Evolutionary conservation across 2,113 vertebrate species (phyloP).

Genomic region (Mixornis gularis): DNA sequence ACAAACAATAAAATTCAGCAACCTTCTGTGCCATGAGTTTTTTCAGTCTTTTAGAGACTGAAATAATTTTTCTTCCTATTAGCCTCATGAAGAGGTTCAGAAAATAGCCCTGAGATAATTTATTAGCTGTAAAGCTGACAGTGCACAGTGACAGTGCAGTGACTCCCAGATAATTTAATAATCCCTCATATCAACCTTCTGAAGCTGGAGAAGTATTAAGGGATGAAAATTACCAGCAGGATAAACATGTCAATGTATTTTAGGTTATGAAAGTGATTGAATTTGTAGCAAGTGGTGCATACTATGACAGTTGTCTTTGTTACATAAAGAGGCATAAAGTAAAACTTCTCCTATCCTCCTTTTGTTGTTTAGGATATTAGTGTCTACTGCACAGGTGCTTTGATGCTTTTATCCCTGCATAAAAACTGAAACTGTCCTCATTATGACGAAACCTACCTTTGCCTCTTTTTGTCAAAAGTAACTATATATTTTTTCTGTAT

Average conservation of each 20-base stretch:
- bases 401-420: neutral
- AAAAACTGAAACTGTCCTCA: neutral
- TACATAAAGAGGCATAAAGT: neutral
- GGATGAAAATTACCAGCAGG: neutral
- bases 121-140: neutral
- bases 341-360: neutral
- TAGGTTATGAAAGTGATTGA: neutral
- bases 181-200: neutral
- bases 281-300: neutral
- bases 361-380: neutral
- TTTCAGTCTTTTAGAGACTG: neutral
- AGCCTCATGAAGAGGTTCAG: neutral
- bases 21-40: neutral
- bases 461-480: neutral
- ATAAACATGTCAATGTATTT: neutral
- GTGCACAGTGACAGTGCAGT: neutral
- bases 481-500: neutral
- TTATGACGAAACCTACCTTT: neutral
- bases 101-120: neutral
- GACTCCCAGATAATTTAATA: neutral
- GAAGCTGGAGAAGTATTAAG: neutral
- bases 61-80: constrained; percentile 1
- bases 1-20: neutral
- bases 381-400: neutral
- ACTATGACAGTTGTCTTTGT: neutral